These are phyloP conservation scores for Girardinichthys multiradiatus DNA, from an alignment of 2,113 vertebrate genomes.

Conservation along the genomic window DNA sequence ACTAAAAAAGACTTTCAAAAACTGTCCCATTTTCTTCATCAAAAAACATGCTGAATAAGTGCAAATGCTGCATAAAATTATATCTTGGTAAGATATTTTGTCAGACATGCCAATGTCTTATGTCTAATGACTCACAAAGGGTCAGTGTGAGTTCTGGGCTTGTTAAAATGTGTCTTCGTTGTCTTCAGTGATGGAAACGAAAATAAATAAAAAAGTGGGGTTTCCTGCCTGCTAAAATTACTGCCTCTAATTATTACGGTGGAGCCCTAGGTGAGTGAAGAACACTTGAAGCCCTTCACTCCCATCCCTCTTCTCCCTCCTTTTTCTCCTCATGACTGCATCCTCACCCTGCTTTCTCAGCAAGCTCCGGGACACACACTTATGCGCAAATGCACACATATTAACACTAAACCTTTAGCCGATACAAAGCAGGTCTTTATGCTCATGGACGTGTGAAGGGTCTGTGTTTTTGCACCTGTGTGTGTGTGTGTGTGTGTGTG, in stretches of 20 bases:
- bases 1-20: not conserved
- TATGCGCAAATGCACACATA: slow-evolving; percentile 61
- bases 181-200: slow-evolving; percentile 56
- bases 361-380: slow-evolving; percentile 67
- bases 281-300: slow-evolving; percentile 71
- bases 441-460: slow-evolving; percentile 68
- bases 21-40: too few species aligned
- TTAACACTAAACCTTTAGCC: slow-evolving; percentile 70
- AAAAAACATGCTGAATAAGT: not conserved
- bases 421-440: slow-evolving; percentile 80
- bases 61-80: not conserved
- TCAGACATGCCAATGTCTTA: not conserved
- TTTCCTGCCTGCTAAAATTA: slow-evolving; percentile 73
- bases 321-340: slow-evolving; percentile 62
- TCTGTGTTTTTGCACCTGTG: slow-evolving; percentile 78
- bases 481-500: slow-evolving; percentile 19
- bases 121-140: slow-evolving; percentile 30
- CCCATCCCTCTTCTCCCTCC: slow-evolving; percentile 48
- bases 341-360: slow-evolving; percentile 77
- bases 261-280: slow-evolving; percentile 68
- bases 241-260: slow-evolving; percentile 69
- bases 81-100: not conserved
- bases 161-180: slow-evolving; percentile 11
- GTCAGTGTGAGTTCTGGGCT: slow-evolving; percentile 47
- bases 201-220: slow-evolving; percentile 42